Evolutionary conservation across 2,113 vertebrate species (phyloP).

Genomic region (Eublepharis macularius): DNA sequence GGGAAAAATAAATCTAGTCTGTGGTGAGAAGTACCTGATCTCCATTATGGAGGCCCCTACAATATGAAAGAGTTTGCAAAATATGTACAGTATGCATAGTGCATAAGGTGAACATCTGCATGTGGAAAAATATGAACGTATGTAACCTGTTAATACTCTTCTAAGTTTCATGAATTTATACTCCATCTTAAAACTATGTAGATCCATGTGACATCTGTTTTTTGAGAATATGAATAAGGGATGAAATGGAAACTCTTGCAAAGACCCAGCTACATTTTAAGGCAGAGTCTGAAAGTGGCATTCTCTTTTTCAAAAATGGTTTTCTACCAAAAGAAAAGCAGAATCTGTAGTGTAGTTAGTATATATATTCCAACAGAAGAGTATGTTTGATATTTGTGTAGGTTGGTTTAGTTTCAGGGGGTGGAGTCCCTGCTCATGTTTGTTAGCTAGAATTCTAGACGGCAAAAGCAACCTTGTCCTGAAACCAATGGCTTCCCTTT

Average conservation of each 20-base stretch:
- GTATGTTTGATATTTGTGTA: too few relatives aligned
- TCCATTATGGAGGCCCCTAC: background rate
- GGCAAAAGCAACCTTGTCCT: too few relatives aligned
- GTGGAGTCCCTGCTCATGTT: too few relatives aligned
- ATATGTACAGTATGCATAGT: background rate
- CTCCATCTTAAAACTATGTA: constrained; percentile 28
- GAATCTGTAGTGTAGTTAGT: too few relatives aligned
- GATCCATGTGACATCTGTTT: constrained; percentile 47
- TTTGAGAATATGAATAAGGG: constrained; percentile 35
- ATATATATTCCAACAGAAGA: too few relatives aligned
- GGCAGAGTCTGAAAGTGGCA: constrained; percentile 42
- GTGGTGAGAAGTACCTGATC: background rate
- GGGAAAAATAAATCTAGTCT: background rate
- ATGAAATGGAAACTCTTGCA: constrained; percentile 44
- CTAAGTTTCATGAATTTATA: constrained; percentile 23
- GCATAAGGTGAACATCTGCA: constrained; percentile 18
- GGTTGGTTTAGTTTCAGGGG: too few relatives aligned
- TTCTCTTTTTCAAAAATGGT: constrained; percentile 45
- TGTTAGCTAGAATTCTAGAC: too few relatives aligned
- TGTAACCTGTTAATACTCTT: constrained; percentile 1
- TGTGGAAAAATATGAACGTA: constrained; percentile 19
- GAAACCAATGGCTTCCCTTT: too few relatives aligned
- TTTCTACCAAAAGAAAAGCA: constrained; percentile 41
- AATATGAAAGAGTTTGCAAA: constrained; percentile 5
- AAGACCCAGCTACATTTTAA: constrained; percentile 33